These are phyloP conservation scores for Oeneis ivallda DNA, from an alignment of 2,888 invertebrate species.

Conservation along the genomic window DNA sequence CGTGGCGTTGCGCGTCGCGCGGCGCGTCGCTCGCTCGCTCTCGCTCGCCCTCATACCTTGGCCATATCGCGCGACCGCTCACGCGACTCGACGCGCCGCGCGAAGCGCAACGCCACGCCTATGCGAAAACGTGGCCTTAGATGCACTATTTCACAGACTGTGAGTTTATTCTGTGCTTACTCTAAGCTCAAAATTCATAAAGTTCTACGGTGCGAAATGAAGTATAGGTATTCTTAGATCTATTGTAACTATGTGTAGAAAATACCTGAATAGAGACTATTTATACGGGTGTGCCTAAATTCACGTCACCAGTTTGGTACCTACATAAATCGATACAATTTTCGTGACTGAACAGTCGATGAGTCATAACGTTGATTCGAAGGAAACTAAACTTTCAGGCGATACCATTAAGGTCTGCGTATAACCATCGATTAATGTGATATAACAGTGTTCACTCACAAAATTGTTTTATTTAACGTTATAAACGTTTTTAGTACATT, in stretches of 20 bases:
- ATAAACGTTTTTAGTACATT: slow-evolving; percentile 30
- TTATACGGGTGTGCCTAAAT: slow-evolving; percentile 35
- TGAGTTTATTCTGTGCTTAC: slow-evolving; percentile 38
- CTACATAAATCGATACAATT: slow-evolving; percentile 58
- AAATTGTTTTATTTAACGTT: slow-evolving; percentile 36
- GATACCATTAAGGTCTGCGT: slow-evolving; percentile 47
- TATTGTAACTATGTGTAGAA: slow-evolving; percentile 38
- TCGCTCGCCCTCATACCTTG: too few relatives aligned
- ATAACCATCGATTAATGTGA: slow-evolving; percentile 21
- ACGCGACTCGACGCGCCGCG: too few relatives aligned
- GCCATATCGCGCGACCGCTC: too few relatives aligned
- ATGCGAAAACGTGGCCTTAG: too few relatives aligned
- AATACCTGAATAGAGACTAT: slow-evolving; percentile 31
- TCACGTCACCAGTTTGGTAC: slow-evolving; percentile 53
- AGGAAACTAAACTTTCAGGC: slow-evolving; percentile 36
- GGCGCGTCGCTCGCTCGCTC: too few relatives aligned
- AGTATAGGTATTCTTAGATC: slow-evolving; percentile 29
- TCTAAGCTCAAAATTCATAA: slow-evolving; percentile 36
- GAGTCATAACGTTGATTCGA: slow-evolving; percentile 55
- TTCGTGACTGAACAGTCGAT: slow-evolving; percentile 56
- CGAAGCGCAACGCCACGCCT: too few relatives aligned
- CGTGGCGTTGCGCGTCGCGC: too few relatives aligned
- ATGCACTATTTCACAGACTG: slow-evolving; percentile 24
- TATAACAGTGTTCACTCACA: slow-evolving; percentile 27
- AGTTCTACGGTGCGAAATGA: slow-evolving; percentile 41